These are phyloP conservation scores for Lepidurus couesii DNA, from an alignment of 1,140 invertebrate species.

Conservation along the genomic window DNA sequence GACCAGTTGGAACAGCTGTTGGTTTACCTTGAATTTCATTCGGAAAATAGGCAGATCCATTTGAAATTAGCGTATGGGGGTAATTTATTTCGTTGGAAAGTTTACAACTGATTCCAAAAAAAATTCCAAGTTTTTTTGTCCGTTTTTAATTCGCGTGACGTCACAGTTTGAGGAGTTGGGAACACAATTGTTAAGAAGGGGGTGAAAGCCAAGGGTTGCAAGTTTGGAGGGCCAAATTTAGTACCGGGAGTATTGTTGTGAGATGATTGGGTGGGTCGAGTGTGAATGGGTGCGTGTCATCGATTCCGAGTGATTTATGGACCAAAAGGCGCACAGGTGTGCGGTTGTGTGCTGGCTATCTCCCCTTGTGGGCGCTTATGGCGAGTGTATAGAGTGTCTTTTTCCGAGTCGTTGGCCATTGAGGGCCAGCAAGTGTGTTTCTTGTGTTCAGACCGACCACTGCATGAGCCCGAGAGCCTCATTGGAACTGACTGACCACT, in stretches of 20 bases:
- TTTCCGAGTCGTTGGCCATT: background rate
- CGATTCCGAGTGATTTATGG: constrained; percentile 10
- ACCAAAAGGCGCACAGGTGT: constrained; percentile 5
- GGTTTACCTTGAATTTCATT: background rate
- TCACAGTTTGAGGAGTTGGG: background rate
- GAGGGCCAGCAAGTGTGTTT: background rate
- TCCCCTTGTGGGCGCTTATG: background rate
- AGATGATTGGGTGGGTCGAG: background rate
- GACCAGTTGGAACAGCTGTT: background rate
- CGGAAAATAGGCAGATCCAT: too few relatives aligned
- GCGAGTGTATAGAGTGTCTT: background rate
- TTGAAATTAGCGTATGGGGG: too few relatives aligned
- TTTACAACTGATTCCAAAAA: too few relatives aligned
- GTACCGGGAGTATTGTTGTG: background rate
- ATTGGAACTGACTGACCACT: constrained; percentile 18
- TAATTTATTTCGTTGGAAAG: too few relatives aligned
- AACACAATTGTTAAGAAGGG: background rate
- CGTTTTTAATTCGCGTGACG: too few relatives aligned
- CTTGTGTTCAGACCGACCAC: background rate
- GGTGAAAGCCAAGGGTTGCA: background rate
- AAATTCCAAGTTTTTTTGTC: too few relatives aligned
- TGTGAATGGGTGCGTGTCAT: background rate
- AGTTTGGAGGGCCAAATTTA: background rate
- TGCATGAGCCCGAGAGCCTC: background rate
- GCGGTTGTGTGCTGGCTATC: constrained; percentile 4